Conservation (phyloP, 2,888 invertebrate genomes). For the Sesamia inferens region DNA sequence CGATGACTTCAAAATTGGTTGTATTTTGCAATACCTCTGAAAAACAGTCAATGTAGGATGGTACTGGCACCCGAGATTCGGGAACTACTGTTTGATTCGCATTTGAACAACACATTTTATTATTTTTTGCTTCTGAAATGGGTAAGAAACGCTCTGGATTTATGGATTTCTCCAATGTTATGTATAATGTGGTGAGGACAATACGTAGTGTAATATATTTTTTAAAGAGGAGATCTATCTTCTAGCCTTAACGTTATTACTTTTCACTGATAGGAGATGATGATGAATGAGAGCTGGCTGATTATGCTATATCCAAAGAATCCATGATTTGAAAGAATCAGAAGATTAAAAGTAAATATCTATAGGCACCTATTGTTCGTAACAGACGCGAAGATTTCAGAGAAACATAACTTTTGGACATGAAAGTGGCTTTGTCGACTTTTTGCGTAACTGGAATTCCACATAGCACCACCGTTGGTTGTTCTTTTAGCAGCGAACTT, state of each 20-base stretch:
- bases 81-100: background rate
- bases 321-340: too few species aligned
- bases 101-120: constrained; percentile 43
- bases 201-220: too few species aligned
- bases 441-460: constrained; percentile 1
- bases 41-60: constrained; percentile 77
- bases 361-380: constrained; percentile 15
- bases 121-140: constrained; percentile 62
- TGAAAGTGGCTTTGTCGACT: constrained; percentile 21
- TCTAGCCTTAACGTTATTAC: too few species aligned
- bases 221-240: too few species aligned
- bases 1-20: constrained; percentile 79
- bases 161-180: background rate
- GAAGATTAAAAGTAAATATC: background rate
- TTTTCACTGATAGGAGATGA: too few species aligned
- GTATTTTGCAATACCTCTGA: constrained; percentile 82
- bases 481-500: constrained; percentile 37
- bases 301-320: too few species aligned
- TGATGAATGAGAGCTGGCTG: too few species aligned
- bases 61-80: constrained; percentile 34
- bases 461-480: constrained; percentile 53
- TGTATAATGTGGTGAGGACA: too few species aligned
- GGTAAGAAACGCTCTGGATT: background rate
- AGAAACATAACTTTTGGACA: constrained; percentile 25
- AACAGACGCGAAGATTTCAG: background rate